Conservation (phyloP, 2,888 invertebrate genomes). For the Plemyria rubiginata region DNA sequence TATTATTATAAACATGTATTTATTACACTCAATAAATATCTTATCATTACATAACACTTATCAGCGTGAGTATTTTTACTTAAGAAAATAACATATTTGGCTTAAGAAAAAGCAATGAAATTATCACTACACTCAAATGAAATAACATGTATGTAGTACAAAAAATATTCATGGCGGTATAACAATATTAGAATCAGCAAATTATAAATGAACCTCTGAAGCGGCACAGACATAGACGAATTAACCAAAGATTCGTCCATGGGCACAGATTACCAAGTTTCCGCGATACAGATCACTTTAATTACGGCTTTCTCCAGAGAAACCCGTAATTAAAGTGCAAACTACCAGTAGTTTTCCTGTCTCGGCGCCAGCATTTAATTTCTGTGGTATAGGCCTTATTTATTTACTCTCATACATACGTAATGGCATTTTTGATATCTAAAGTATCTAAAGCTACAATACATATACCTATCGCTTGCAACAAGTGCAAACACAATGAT, state of each 20-base stretch:
- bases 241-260: too few relatives aligned
- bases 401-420: conserved; percentile 32
- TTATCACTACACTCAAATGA: not conserved
- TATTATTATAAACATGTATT: conserved; percentile 29
- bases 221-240: too few relatives aligned
- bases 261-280: conserved; percentile 25
- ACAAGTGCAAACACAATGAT: conserved; percentile 41
- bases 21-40: conserved; percentile 33
- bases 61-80: conserved; percentile 28
- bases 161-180: conserved; percentile 8
- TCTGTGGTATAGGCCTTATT: conserved; percentile 43
- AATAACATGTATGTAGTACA: conserved; percentile 4
- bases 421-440: conserved; percentile 41
- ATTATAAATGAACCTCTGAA: conserved; percentile 24
- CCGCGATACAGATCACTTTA: conserved; percentile 19
- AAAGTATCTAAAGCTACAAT: conserved; percentile 42
- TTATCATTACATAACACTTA: conserved; percentile 34
- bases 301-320: conserved; percentile 28
- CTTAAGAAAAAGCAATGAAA: conserved; percentile 1
- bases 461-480: conserved; percentile 43
- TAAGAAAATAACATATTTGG: conserved; percentile 6
- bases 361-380: conserved; percentile 37
- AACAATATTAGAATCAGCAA: conserved; percentile 19
- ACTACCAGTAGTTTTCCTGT: conserved; percentile 25
- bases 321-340: too few relatives aligned